Conservation (phyloP, 2,113 vertebrate genomes). For the Leptocoma aspasia region DNA sequence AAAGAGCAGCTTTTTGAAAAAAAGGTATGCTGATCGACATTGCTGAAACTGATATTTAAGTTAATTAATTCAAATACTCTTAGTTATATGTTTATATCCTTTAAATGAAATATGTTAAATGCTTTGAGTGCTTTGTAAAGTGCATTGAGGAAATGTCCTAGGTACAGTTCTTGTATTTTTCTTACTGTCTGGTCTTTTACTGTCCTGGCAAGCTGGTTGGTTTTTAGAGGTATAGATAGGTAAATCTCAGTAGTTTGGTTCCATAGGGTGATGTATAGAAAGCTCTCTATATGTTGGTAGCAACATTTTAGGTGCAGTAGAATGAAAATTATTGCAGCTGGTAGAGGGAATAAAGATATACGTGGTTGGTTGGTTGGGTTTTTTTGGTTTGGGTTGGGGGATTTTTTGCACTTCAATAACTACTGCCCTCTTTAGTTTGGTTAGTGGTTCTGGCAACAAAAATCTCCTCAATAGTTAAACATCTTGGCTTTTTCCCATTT, state of each 20-base stretch:
- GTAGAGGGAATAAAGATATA: background rate
- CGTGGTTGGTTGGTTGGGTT: too few relatives aligned
- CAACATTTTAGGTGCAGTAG: background rate
- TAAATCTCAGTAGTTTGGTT: background rate
- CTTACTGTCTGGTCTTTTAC: background rate
- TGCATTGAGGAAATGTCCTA: background rate
- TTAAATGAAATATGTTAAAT: background rate
- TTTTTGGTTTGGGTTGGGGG: fast-evolving
- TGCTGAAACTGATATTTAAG: background rate
- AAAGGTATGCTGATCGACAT: background rate
- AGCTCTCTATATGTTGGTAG: background rate
- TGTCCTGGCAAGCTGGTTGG: background rate
- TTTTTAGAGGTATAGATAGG: background rate
- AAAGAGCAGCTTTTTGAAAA: background rate
- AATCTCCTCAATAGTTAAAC: background rate
- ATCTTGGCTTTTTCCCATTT: background rate
- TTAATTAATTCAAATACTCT: background rate
- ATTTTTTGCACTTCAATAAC: background rate
- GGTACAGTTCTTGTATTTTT: background rate
- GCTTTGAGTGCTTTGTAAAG: too few relatives aligned
- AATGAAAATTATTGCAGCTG: background rate
- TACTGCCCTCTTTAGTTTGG: background rate
- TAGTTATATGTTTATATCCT: background rate
- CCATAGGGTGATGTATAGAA: background rate
- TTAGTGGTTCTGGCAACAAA: background rate